phyloP scores from a whole-genome alignment of 2,113 vertebrate genomes.

The Syngnathus floridae region DNA sequence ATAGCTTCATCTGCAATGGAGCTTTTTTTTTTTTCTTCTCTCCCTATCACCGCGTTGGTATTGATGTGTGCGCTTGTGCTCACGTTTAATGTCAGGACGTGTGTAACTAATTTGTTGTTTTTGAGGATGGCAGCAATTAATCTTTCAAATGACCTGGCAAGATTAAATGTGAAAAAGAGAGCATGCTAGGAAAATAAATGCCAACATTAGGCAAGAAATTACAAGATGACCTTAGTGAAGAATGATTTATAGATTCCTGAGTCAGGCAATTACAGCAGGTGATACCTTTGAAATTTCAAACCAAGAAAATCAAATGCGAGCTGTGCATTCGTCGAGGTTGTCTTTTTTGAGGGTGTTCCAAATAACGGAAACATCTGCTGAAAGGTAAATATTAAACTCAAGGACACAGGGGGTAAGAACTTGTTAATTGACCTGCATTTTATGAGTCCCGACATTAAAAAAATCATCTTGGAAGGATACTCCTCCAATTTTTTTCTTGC shows the following conservation, averaged over 20 bases:
- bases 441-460: neutral
- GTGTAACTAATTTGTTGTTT: conserved; percentile 72
- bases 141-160: conserved; percentile 66
- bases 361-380: conserved; percentile 24
- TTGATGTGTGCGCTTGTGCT: conserved; percentile 32
- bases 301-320: conserved; percentile 69
- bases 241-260: conserved; percentile 73
- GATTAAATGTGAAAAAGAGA: conserved; percentile 66
- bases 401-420: neutral
- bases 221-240: conserved; percentile 72
- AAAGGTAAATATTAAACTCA: conserved; percentile 26
- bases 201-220: conserved; percentile 70
- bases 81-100: conserved; percentile 50
- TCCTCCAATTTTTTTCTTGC: neutral
- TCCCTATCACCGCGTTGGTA: conserved; percentile 14
- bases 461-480: neutral
- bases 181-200: conserved; percentile 68
- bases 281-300: conserved; percentile 71
- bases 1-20: conserved; percentile 12
- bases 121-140: conserved; percentile 70
- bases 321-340: conserved; percentile 65
- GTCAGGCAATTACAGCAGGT: conserved; percentile 72
- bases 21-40: neutral
- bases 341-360: conserved; percentile 2
- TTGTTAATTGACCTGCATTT: neutral